These are phyloP conservation scores for Sitta europaea DNA, from an alignment of 2,113 vertebrate species.

Conservation along the genomic window DNA sequence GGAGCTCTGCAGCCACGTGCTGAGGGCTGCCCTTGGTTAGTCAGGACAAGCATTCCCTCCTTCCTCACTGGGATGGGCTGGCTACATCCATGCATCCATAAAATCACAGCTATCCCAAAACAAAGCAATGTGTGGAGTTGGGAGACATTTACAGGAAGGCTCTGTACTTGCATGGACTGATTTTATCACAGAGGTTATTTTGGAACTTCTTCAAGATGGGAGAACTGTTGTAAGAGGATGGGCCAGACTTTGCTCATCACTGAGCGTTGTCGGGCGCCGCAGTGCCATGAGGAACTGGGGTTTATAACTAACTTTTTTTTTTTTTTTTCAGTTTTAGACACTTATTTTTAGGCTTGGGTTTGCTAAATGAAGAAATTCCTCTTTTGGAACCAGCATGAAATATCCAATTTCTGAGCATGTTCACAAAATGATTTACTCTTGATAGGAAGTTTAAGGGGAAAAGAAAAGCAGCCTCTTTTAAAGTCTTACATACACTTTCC, in stretches of 20 bases:
- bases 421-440: background rate
- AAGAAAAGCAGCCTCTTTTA: background rate
- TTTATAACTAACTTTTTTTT: background rate
- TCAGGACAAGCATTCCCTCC: background rate
- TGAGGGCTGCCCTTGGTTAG: background rate
- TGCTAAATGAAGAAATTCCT: conserved; percentile 41
- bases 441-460: background rate
- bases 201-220: background rate
- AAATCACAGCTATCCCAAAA: background rate
- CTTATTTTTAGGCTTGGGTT: conserved; percentile 4
- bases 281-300: background rate
- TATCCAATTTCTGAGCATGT: background rate
- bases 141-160: background rate
- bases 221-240: background rate
- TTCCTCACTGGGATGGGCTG: background rate
- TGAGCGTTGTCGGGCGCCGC: background rate
- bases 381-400: background rate
- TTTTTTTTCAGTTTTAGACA: background rate
- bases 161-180: background rate
- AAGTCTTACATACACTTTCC: background rate
- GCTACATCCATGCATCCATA: background rate
- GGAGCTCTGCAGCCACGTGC: background rate
- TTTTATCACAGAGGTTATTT: background rate
- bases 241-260: background rate
- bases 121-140: fast-evolving